Percentiles rank a stretch among this genome's conserved stretches.
Conservation (phyloP, 2,888 invertebrate species). For the Aphodius sticticus region DNA sequence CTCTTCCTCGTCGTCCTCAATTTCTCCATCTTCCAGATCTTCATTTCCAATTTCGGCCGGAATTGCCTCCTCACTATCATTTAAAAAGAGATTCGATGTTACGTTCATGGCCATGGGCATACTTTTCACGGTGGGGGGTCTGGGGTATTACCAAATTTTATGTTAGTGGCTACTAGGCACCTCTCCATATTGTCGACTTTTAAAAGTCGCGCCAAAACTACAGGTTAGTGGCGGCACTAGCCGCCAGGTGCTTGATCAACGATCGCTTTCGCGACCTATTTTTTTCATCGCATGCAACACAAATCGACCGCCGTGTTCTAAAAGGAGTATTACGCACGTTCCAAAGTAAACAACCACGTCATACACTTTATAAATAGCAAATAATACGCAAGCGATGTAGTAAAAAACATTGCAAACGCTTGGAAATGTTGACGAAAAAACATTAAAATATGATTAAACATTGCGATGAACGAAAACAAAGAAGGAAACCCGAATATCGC, state of each 20-base stretch:
- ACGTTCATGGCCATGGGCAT: neutral
- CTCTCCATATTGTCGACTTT: neutral
- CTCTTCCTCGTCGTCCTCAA: conserved; percentile 74
- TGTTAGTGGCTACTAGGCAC: neutral
- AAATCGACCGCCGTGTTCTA: conserved; percentile 35
- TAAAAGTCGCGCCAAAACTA: conserved; percentile 27
- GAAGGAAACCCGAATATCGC: neutral
- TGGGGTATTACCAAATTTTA: neutral
- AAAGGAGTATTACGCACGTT: conserved; percentile 16
- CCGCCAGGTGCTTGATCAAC: neutral
- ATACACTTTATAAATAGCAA: conserved; percentile 24
- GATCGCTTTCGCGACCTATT: conserved; percentile 24
- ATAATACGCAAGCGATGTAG: conserved; percentile 16
- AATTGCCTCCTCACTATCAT: conserved; percentile 14
- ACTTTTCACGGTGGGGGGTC: neutral
- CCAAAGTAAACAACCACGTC: conserved; percentile 8
- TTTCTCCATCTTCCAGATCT: conserved; percentile 89
- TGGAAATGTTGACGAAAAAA: neutral
- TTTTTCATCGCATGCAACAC: conserved; percentile 17
- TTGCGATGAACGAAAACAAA: neutral
- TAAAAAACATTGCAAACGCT: neutral
- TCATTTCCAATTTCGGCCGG: conserved; percentile 55
- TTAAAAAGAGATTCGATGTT: neutral
- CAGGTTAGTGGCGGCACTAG: neutral
- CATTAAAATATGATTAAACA: neutral